phyloP scores from a whole-genome alignment of 2,113 vertebrate genomes.

The Xenotilapia caudafasciata region DNA sequence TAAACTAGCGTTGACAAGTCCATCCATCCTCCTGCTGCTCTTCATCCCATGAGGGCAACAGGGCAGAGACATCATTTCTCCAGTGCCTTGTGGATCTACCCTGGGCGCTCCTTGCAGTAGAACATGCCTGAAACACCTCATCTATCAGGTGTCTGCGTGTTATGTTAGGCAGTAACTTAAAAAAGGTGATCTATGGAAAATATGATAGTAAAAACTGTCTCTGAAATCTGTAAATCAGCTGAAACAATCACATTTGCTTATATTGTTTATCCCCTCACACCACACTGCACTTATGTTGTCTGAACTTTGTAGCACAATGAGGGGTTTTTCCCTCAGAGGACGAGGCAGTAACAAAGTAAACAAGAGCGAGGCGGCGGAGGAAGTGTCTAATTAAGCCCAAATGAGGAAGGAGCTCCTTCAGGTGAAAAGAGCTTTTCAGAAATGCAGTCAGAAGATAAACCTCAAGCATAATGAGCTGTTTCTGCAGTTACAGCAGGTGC shows the following conservation, averaged over 20 bases:
- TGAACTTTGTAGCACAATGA: background rate
- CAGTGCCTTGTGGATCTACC: rapidly evolving
- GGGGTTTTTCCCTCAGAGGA: conserved; percentile 3
- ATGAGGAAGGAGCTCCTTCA: background rate
- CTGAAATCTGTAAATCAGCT: background rate
- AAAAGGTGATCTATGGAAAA: background rate
- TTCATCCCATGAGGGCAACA: background rate
- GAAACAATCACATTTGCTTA: background rate
- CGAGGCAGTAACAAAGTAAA: background rate
- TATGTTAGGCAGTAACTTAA: background rate
- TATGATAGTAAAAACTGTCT: background rate
- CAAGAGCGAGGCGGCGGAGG: background rate
- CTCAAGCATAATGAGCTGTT: background rate
- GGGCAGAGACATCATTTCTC: background rate
- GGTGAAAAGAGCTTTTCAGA: background rate
- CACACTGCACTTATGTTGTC: background rate
- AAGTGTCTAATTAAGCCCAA: conserved; percentile 35
- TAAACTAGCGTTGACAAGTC: background rate
- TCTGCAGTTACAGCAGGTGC: background rate
- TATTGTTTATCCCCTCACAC: background rate
- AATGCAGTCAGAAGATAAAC: background rate
- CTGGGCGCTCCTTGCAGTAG: background rate
- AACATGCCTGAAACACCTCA: background rate
- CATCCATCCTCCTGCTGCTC: background rate
- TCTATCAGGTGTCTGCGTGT: background rate